Evolutionary conservation across 2,797 vertebrate genomes (phyloP), one percentile per base, ranked within the genome.

Genomic region (Nannoperca australis): DNA sequence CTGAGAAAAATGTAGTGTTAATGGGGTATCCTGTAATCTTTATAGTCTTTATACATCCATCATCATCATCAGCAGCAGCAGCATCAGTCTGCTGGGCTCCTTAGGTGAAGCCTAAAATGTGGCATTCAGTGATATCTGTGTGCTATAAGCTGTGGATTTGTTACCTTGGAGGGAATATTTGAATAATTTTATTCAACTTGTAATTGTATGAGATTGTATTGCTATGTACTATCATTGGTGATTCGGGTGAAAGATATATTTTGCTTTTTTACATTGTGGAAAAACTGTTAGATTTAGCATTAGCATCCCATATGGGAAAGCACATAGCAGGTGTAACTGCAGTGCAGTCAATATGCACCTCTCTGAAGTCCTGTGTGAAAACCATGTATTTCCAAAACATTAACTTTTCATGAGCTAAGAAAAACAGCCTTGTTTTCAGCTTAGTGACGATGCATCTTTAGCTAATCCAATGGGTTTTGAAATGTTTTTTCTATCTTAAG

Each of bases 21-120:
- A 91, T 85, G 73, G 55, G 11, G 30, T 56, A 32, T 72, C 62
- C 55, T 86, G 36, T 90, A 47, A 89, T 86, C 73, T 83, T n/a
- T n/a, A n/a, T n/a, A n/a, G 66, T 67, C 75, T 50, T 86, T 30
- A 59, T 78, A 54, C 71, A 74, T 78, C 79, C 47, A 58, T 82
- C 66, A 76, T 54, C 71, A 49, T 71, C 69, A 54, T 68, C 74
- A 47, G 69, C 69, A 53, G 65, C 73, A 67, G 42, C 72, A 60
- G 36, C 62, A 67, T 51, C 47, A 55, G 45, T 73, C 22, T 58
- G 30, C 59, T 44, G n/a, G 49, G 73, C 71, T 67, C 34, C 49
- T 78, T 63, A 79, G 83, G 73, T 84, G 63, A 76, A 70, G 66
- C 54, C 11, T 82, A 24, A 67, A 86, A 82, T 59, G 65, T 51